phyloP scores from a whole-genome alignment of 2,113 vertebrate species.

The Illadopsis cleaveri region DNA sequence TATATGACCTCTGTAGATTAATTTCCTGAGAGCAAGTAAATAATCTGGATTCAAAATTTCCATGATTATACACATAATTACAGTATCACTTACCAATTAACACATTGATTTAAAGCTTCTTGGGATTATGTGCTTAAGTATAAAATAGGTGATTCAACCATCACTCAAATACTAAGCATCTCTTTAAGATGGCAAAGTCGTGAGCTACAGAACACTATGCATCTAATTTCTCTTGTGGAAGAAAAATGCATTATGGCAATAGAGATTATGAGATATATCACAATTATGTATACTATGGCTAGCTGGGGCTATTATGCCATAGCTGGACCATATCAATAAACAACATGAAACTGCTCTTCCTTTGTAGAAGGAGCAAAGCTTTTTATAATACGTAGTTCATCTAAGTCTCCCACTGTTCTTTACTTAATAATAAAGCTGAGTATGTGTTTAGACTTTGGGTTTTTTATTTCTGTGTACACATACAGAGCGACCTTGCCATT shows the following conservation, averaged over 20 bases:
- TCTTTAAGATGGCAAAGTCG: constrained; percentile 17
- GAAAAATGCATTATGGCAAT: constrained; percentile 9
- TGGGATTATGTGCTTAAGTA: constrained; percentile 73
- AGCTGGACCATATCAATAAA: background rate
- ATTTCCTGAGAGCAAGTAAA: constrained; percentile 80
- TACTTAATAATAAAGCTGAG: constrained; percentile 27
- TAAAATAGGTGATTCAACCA: constrained; percentile 67
- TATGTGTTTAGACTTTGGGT: background rate
- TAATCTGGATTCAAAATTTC: constrained; percentile 79
- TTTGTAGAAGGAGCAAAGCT: background rate
- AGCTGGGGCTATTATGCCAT: constrained; percentile 3
- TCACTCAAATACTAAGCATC: constrained; percentile 57
- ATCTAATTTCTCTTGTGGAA: constrained; percentile 42
- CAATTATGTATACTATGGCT: background rate
- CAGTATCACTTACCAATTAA: constrained; percentile 80
- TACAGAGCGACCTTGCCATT: background rate
- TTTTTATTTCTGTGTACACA: background rate
- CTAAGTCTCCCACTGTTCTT: constrained; percentile 24
- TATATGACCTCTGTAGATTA: constrained; percentile 76
- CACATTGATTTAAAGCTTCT: constrained; percentile 76
- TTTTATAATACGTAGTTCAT: background rate
- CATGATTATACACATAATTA: constrained; percentile 80
- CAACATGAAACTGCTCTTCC: background rate
- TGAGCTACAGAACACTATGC: background rate
- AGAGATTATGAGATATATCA: constrained; percentile 1